A percentile compares a stretch with the other conserved stretches of the same genome.
Evolutionary conservation across 1,140 invertebrate genomes (phyloP).

Genomic region (Drosophila obscura): DNA sequence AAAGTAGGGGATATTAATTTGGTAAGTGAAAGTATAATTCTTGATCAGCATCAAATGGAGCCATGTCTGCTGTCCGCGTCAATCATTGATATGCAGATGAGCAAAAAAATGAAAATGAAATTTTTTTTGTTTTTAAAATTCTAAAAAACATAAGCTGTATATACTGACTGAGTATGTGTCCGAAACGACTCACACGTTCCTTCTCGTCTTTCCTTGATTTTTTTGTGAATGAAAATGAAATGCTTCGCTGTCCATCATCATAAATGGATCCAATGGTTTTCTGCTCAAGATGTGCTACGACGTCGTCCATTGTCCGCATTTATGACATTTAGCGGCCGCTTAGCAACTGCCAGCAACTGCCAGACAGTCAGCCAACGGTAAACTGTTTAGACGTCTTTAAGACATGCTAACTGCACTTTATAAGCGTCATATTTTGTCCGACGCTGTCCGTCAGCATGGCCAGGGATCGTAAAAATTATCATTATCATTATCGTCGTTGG

Average conservation of each 20-base stretch:
- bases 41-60: no score
- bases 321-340: constrained; percentile 74
- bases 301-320: constrained; percentile 48
- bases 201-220: no score
- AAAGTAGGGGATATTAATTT: no score
- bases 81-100: no score
- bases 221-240: constrained; percentile 71
- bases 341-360: constrained; percentile 17
- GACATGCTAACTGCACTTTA: constrained; percentile 77
- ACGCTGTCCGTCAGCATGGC: constrained; percentile 36
- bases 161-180: no score
- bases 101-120: no score
- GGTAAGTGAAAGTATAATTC: no score
- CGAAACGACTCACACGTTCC: no score
- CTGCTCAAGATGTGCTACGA: constrained; percentile 9
- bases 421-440: constrained; percentile 69
- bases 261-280: no score
- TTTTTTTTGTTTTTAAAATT: no score
- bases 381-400: constrained; percentile 71
- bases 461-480: constrained; percentile 72
- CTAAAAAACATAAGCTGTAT: no score
- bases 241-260: constrained; percentile 14
- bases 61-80: no score
- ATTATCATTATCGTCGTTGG: constrained; percentile 66
- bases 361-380: constrained; percentile 43